Conservation (phyloP, 2,797 vertebrate species). For the Anolis apletophallus region DNA sequence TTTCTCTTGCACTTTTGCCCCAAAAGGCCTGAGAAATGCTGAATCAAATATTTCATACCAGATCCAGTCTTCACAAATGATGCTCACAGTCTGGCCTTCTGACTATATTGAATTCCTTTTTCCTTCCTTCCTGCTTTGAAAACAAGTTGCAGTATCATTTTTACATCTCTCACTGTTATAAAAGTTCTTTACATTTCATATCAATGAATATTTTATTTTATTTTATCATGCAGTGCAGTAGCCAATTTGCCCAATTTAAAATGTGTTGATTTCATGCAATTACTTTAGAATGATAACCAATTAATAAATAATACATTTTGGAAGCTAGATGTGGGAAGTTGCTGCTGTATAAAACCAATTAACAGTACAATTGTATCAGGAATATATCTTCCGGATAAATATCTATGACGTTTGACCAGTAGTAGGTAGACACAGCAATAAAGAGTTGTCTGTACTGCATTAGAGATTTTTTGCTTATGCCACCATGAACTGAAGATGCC, state of each 20-base stretch:
- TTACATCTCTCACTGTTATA: neutral
- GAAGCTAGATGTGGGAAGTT: neutral
- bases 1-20: neutral
- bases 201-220: conserved; percentile 44
- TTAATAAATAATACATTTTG: conserved; percentile 37
- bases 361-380: neutral
- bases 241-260: conserved; percentile 33
- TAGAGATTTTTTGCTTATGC: neutral
- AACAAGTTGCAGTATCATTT: neutral
- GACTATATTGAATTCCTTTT: neutral
- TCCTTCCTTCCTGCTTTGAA: neutral
- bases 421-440: neutral
- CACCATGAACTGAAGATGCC: no score
- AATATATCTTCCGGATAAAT: neutral
- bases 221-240: conserved; percentile 18
- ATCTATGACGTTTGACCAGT: neutral
- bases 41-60: neutral
- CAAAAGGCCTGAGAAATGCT: neutral
- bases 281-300: conserved; percentile 28
- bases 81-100: neutral
- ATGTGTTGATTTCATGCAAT: conserved; percentile 22
- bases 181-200: conserved; percentile 8
- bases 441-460: neutral
- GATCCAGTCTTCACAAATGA: neutral
- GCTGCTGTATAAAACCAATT: neutral